A percentile compares a stretch with the other conserved stretches of the same genome.
Conservation (phyloP, 2,888 invertebrate species). For the Cataglyphis livida region DNA sequence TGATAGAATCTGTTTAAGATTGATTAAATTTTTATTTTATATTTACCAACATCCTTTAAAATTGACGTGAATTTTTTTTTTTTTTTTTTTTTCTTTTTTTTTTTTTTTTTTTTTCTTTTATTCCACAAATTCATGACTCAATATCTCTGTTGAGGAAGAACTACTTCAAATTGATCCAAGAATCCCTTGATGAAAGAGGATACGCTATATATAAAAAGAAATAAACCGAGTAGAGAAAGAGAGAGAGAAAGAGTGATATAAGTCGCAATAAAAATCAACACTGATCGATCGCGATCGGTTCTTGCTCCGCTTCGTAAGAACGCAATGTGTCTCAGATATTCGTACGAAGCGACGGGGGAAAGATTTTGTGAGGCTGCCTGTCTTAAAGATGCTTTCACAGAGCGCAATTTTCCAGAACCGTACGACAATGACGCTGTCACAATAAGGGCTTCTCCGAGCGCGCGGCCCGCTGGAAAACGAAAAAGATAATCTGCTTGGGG, state of each 20-base stretch:
- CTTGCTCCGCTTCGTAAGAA: constrained; percentile 55
- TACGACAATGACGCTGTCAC: constrained; percentile 82
- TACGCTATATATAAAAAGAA: neutral
- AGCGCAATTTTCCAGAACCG: constrained; percentile 82
- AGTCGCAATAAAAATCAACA: constrained; percentile 43
- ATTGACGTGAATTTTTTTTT: neutral
- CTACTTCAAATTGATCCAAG: neutral
- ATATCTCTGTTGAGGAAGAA: neutral
- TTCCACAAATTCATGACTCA: neutral
- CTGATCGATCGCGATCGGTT: constrained; percentile 53
- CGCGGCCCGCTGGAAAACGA: constrained; percentile 52
- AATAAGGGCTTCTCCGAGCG: constrained; percentile 75
- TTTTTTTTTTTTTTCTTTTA: neutral
- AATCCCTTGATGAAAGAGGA: neutral
- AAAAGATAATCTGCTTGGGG: constrained; percentile 77
- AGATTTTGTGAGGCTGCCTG: constrained; percentile 71
- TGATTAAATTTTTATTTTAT: neutral
- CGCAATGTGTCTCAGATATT: constrained; percentile 57
- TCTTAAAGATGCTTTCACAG: constrained; percentile 73
- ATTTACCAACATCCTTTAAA: neutral
- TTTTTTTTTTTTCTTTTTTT: no score
- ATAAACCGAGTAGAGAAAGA: neutral
- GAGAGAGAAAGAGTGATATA: neutral
- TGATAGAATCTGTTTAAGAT: neutral
- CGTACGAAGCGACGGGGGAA: constrained; percentile 32